Percentiles rank a stretch among this genome's conserved stretches.
These are phyloP conservation scores for Brachyptera risi DNA, from an alignment of 2,888 invertebrate species.

Conservation along the genomic window DNA sequence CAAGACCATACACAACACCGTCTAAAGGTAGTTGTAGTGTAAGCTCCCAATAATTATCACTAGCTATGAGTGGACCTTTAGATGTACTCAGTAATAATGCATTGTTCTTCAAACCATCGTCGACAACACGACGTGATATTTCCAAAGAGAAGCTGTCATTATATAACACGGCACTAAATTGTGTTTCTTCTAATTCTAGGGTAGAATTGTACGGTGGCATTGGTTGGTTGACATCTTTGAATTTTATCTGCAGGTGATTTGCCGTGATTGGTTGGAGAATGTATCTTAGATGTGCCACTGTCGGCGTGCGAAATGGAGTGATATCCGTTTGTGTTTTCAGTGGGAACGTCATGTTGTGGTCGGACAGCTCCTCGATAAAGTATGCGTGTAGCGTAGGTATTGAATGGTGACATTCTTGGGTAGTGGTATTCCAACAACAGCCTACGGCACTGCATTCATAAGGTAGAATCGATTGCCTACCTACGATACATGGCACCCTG, in stretches of 20 bases:
- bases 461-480: background rate
- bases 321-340: conserved; percentile 31
- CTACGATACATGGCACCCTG: conserved; percentile 1
- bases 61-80: conserved; percentile 56
- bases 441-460: conserved; percentile 45
- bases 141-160: conserved; percentile 21
- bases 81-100: conserved; percentile 51
- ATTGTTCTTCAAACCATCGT: conserved; percentile 32
- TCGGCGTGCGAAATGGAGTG: conserved; percentile 42
- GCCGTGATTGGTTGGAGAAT: conserved; percentile 25
- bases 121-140: conserved; percentile 17
- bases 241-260: conserved; percentile 31
- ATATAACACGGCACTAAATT: conserved; percentile 17
- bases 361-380: conserved; percentile 39
- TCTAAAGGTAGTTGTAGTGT: conserved; percentile 50
- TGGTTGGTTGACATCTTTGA: background rate
- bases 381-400: conserved; percentile 53
- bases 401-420: conserved; percentile 50
- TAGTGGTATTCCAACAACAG: conserved; percentile 51
- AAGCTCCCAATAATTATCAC: conserved; percentile 58
- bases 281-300: conserved; percentile 23
- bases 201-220: background rate
- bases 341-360: conserved; percentile 4
- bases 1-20: conserved; percentile 54
- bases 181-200: conserved; percentile 1